Conservation (phyloP, 30 jellyfish, hydroid and myxozoan species). For the Cassiopea xamachana region DNA sequence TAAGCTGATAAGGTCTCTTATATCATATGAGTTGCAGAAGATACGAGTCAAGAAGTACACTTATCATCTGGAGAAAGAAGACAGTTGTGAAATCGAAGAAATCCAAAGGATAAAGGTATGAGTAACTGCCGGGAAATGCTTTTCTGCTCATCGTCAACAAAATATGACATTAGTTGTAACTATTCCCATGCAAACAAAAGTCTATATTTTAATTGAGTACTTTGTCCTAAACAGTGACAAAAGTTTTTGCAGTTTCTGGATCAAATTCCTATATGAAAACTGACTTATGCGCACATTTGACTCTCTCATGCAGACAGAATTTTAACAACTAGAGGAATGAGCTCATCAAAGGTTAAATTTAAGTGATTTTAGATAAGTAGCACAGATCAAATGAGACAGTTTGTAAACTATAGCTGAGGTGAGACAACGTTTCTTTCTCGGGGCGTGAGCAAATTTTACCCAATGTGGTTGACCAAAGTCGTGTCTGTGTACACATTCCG, state of each 20-base stretch:
- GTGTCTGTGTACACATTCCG: not conserved
- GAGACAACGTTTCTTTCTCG: not conserved
- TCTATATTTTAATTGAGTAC: not conserved
- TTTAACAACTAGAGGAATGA: too few relatives aligned
- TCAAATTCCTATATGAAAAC: too few relatives aligned
- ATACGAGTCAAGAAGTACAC: not conserved
- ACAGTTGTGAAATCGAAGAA: not conserved
- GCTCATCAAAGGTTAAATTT: too few relatives aligned
- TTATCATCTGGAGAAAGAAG: not conserved
- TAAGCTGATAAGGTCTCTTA: not conserved
- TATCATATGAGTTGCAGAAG: not conserved
- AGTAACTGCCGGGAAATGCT: not conserved
- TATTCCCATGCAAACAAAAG: not conserved
- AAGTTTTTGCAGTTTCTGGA: not conserved
- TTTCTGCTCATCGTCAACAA: not conserved
- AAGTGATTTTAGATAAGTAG: too few relatives aligned
- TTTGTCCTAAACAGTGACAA: not conserved
- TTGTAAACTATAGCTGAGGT: not conserved
- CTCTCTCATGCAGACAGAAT: too few relatives aligned
- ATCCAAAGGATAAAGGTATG: not conserved
- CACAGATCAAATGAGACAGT: too few relatives aligned
- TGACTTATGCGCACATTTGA: too few relatives aligned
- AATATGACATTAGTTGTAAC: not conserved
- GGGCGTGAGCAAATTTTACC: not conserved
- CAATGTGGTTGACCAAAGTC: not conserved